Evolutionary conservation across 1,140 invertebrate species (phyloP).

Genomic region (Drosophila tani): DNA sequence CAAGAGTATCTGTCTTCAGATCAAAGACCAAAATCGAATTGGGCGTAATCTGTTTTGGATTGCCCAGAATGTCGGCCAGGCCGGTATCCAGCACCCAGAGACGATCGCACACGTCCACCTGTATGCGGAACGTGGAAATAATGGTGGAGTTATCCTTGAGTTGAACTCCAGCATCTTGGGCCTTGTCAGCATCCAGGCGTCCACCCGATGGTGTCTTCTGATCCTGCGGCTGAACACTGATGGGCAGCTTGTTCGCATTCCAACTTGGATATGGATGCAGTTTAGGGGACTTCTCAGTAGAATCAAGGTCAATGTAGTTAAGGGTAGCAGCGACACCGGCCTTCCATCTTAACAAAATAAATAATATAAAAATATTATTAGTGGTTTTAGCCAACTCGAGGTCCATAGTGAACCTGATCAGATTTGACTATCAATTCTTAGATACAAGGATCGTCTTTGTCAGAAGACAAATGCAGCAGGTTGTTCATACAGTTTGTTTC

Average conservation of each 20-base stretch:
- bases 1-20: slow-evolving; percentile 89
- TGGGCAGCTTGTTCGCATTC: slow-evolving; percentile 87
- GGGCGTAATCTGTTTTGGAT: slow-evolving; percentile 87
- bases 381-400: no score
- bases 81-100: slow-evolving; percentile 92
- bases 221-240: slow-evolving; percentile 72
- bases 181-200: slow-evolving; percentile 79
- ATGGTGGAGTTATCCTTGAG: slow-evolving; percentile 86
- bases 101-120: slow-evolving; percentile 89
- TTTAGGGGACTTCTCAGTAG: slow-evolving; percentile 87
- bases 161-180: slow-evolving; percentile 69
- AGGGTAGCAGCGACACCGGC: slow-evolving; percentile 90
- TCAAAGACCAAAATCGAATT: slow-evolving; percentile 90
- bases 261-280: slow-evolving; percentile 90
- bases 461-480: no score
- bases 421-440: no score
- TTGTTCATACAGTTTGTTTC: no score
- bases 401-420: no score
- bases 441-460: no score
- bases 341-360: slow-evolving; percentile 87
- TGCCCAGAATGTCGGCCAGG: slow-evolving; percentile 89
- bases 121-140: slow-evolving; percentile 88
- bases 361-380: no score
- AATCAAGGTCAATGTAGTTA: slow-evolving; percentile 88
- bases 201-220: slow-evolving; percentile 72